Conservation (phyloP, 2,113 vertebrate species). For the Morone chrysops region DNA sequence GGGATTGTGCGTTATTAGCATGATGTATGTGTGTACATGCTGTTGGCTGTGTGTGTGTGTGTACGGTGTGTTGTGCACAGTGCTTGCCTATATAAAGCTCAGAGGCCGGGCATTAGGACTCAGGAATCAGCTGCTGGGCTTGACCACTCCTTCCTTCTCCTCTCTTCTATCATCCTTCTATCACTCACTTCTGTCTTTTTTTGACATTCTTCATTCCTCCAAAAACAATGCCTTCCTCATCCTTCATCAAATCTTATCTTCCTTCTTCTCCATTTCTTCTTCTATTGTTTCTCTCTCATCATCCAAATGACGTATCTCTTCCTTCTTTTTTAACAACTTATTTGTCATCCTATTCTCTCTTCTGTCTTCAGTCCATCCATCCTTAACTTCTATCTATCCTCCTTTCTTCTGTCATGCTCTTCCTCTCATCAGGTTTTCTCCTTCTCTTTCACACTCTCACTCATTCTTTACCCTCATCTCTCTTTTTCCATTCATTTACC, state of each 20-base stretch:
- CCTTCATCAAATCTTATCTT: not conserved
- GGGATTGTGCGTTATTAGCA: not conserved
- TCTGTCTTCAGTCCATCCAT: not conserved
- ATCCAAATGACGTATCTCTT: no score
- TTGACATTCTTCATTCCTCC: no score
- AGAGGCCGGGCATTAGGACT: not conserved
- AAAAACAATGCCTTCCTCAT: not conserved
- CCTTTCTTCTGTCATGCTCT: not conserved
- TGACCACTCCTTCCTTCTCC: not conserved
- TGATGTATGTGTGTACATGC: not conserved
- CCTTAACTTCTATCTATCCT: no score
- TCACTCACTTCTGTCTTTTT: not conserved
- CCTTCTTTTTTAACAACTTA: not conserved
- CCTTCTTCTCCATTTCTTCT: not conserved
- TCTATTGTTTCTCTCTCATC: not conserved
- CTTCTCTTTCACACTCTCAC: not conserved
- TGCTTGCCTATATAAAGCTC: slow-evolving; percentile 13
- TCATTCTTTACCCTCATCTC: not conserved
- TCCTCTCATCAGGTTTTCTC: not conserved
- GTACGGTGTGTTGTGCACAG: not conserved
- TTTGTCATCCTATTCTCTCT: not conserved
- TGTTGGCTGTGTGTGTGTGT: no score
- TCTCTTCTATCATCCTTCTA: not conserved
- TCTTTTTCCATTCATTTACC: not conserved
- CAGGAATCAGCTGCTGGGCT: not conserved